Conservation (phyloP, 2,888 invertebrate species). For the Actias luna region DNA sequence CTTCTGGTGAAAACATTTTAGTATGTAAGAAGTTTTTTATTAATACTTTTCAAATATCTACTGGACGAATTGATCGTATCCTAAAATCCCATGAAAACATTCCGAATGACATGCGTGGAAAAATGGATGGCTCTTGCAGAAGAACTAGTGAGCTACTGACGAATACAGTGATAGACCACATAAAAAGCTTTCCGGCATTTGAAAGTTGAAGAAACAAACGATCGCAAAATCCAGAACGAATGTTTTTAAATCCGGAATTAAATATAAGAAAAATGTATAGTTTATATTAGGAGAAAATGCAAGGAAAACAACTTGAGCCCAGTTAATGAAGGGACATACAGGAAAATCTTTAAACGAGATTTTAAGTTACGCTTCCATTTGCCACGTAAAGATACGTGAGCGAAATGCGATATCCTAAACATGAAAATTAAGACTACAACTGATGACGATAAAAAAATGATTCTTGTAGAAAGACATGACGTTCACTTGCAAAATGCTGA, state of each 20-base stretch:
- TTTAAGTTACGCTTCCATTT: neutral
- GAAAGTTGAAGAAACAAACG: constrained; percentile 34
- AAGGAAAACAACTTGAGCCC: too few relatives aligned
- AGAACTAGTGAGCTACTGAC: constrained; percentile 21
- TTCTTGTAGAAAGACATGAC: constrained; percentile 18
- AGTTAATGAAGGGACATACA: constrained; percentile 6
- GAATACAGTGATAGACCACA: constrained; percentile 14
- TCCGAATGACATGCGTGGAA: constrained; percentile 21
- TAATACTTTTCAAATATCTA: constrained; percentile 20
- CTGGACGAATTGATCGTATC: constrained; percentile 21
- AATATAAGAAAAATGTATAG: too few relatives aligned
- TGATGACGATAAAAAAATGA: constrained; percentile 21
- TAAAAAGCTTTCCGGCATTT: constrained; percentile 34
- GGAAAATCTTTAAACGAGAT: constrained; percentile 8
- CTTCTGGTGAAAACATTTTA: constrained; percentile 3
- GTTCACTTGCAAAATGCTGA: constrained; percentile 28
- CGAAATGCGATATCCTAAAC: constrained; percentile 12
- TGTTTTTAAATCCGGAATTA: too few relatives aligned
- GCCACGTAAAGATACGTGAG: neutral
- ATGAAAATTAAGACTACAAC: too few relatives aligned
- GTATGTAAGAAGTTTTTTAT: constrained; percentile 2
- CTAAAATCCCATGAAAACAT: constrained; percentile 21
- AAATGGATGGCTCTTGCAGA: constrained; percentile 20
- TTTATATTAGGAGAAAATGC: neutral
- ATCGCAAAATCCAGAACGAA: constrained; percentile 3